Percentiles rank a stretch among this genome's conserved stretches.
These are phyloP conservation scores for Vanessa cardui DNA, from an alignment of 2,888 invertebrate species.

Conservation along the genomic window DNA sequence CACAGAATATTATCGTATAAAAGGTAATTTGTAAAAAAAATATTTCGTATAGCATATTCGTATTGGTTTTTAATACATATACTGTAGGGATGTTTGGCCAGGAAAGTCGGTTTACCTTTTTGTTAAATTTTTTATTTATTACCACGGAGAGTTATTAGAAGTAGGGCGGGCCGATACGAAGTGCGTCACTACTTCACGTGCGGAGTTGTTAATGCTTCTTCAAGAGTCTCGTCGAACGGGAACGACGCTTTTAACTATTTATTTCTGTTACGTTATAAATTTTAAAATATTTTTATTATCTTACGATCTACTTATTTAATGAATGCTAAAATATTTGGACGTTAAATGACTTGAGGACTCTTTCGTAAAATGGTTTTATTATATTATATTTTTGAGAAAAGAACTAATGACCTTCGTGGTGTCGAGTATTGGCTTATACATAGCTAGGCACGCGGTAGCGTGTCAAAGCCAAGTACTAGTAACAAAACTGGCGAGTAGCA, in stretches of 20 bases:
- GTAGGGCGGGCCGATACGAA: background rate
- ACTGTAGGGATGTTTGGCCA: too few species aligned
- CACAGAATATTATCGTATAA: too few species aligned
- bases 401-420: background rate
- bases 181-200: background rate
- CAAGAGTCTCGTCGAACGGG: constrained; percentile 2
- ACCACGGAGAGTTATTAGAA: constrained; percentile 8
- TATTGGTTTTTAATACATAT: too few species aligned
- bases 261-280: constrained; percentile 4
- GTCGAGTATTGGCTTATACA: background rate
- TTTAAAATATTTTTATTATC: constrained; percentile 3
- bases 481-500: too few species aligned
- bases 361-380: background rate
- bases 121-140: too few species aligned
- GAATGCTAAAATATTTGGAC: constrained; percentile 2
- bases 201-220: constrained; percentile 6
- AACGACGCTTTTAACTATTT: constrained; percentile 1
- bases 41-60: too few species aligned
- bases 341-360: background rate
- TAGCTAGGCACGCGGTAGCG: too few species aligned
- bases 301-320: constrained; percentile 3
- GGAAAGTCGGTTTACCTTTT: too few species aligned
- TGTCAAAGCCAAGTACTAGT: too few species aligned
- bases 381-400: constrained; percentile 1
- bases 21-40: too few species aligned